phyloP scores from a whole-genome alignment of 1,140 invertebrate genomes.

The Hycleus cichorii region DNA sequence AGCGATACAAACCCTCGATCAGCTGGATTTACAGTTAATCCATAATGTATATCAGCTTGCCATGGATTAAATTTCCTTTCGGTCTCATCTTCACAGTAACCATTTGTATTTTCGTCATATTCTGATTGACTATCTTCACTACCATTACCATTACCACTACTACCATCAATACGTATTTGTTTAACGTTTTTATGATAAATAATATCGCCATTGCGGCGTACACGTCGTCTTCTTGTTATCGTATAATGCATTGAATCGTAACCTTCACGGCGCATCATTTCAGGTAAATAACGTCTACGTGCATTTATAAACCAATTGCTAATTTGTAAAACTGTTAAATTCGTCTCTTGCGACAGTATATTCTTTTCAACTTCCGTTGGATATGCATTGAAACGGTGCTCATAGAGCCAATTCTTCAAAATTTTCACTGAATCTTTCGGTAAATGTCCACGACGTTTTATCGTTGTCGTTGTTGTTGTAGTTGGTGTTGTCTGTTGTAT shows the following conservation, averaged over 20 bases:
- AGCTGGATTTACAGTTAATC: constrained; percentile 35
- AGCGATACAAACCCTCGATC: constrained; percentile 25
- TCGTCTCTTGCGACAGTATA: constrained; percentile 74
- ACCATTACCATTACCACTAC: constrained; percentile 15
- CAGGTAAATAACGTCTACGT: constrained; percentile 42
- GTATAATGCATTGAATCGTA: constrained; percentile 69
- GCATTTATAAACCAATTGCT: constrained; percentile 86
- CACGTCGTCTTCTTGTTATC: constrained; percentile 60
- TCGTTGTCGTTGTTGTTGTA: constrained; percentile 19
- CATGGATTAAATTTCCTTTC: constrained; percentile 38
- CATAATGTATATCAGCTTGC: constrained; percentile 41
- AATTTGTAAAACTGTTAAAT: constrained; percentile 80
- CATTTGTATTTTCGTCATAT: constrained; percentile 27
- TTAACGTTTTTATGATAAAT: constrained; percentile 27
- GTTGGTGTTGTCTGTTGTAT: constrained; percentile 19
- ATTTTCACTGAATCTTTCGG: constrained; percentile 89
- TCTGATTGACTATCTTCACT: constrained; percentile 26
- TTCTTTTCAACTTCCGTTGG: constrained; percentile 90
- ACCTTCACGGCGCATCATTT: constrained; percentile 70
- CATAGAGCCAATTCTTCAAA: constrained; percentile 85
- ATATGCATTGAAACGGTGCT: constrained; percentile 91
- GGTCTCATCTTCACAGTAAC: constrained; percentile 17
- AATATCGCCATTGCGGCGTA: constrained; percentile 2
- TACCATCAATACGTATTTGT: constrained; percentile 23
- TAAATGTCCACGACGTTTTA: constrained; percentile 81